Evolutionary conservation across 2,888 invertebrate species (phyloP).

Genomic region (Drosophila cognata): DNA sequence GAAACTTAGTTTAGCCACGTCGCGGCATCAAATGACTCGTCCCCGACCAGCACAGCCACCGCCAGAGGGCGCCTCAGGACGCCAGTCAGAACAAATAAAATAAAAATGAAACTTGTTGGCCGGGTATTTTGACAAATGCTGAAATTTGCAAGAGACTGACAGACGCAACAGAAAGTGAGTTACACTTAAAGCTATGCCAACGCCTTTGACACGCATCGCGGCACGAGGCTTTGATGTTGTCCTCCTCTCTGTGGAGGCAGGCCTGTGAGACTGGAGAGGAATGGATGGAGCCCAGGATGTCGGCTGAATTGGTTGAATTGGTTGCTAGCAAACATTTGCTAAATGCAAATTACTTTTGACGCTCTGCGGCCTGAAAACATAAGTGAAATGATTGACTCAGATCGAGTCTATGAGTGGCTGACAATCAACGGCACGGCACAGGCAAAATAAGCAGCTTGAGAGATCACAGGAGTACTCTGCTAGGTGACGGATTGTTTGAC

Average conservation of each 20-base stretch:
- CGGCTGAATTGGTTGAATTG: slow-evolving; percentile 16
- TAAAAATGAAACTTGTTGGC: slow-evolving; percentile 10
- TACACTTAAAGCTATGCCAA: slow-evolving; percentile 69
- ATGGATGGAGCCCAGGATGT: slow-evolving; percentile 3
- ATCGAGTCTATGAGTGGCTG: slow-evolving; percentile 22
- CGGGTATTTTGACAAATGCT: slow-evolving; percentile 42
- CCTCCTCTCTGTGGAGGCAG: neutral
- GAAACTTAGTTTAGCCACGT: slow-evolving; percentile 61
- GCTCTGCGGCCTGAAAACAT: slow-evolving; percentile 61
- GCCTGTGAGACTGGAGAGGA: slow-evolving; percentile 1
- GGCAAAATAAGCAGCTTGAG: slow-evolving; percentile 23
- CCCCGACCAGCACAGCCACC: slow-evolving; percentile 22
- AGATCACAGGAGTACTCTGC: slow-evolving; percentile 33
- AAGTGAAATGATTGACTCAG: slow-evolving; percentile 67
- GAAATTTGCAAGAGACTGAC: slow-evolving; percentile 45
- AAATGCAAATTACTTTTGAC: slow-evolving; percentile 79
- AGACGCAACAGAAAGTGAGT: slow-evolving; percentile 51
- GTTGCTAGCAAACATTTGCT: slow-evolving; percentile 68
- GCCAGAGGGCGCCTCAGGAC: slow-evolving; percentile 44
- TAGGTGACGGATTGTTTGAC: slow-evolving; percentile 30
- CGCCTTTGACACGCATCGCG: slow-evolving; percentile 72
- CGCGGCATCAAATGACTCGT: slow-evolving; percentile 43
- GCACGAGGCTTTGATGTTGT: slow-evolving; percentile 65
- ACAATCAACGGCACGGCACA: slow-evolving; percentile 31
- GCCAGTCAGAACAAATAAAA: slow-evolving; percentile 14